phyloP scores from a whole-genome alignment of 2,797 vertebrate genomes.

The Pyrocephalus nanus region DNA sequence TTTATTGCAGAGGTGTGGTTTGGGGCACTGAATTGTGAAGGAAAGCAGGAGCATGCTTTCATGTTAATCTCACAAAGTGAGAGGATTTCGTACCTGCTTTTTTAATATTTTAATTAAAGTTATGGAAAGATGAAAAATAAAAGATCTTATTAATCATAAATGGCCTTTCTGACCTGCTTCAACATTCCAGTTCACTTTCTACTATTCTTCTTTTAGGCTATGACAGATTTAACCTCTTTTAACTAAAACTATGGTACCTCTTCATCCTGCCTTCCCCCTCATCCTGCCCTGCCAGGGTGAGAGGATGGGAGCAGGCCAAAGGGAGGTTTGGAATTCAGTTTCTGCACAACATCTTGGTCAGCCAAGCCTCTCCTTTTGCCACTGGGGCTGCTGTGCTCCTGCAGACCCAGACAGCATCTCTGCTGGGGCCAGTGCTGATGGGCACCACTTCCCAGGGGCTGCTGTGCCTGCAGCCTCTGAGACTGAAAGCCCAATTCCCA shows the following conservation, averaged over 20 bases:
- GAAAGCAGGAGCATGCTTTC: background rate
- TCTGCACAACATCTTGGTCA: accelerated
- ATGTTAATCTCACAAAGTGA: background rate
- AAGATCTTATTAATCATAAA: background rate
- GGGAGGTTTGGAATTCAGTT: background rate
- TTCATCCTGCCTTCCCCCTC: background rate
- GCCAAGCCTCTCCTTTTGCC: background rate
- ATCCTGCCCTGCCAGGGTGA: background rate
- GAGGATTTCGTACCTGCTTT: background rate
- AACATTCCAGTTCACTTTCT: background rate
- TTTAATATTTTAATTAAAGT: conserved; percentile 8
- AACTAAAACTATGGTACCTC: background rate
- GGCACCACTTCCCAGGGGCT: background rate
- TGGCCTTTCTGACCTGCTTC: background rate
- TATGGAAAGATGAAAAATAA: background rate
- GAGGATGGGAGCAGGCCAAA: background rate
- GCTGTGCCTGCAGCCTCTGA: background rate
- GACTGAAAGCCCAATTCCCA: accelerated
- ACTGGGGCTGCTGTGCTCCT: background rate
- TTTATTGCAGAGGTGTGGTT: background rate
- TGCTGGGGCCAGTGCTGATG: accelerated
- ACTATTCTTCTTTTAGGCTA: background rate
- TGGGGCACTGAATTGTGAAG: background rate
- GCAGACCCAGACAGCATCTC: background rate
- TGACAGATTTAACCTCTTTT: background rate